phyloP scores from a whole-genome alignment of 2,888 invertebrate genomes.

The Epinotia bilunana region DNA sequence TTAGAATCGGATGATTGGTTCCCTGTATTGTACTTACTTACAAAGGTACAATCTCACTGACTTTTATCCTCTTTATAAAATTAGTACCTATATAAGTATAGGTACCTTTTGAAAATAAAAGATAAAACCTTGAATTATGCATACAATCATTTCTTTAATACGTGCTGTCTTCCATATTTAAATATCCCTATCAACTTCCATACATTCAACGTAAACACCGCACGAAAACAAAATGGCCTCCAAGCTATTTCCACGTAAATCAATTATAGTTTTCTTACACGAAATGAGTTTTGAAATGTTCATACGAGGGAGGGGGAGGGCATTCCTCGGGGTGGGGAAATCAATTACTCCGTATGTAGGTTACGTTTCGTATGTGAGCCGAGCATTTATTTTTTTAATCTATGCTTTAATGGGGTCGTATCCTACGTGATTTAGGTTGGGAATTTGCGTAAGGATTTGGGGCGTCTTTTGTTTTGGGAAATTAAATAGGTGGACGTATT shows the following conservation, averaged over 20 bases:
- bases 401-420: conserved; percentile 21
- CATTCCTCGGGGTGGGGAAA: conserved; percentile 28
- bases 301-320: conserved; percentile 19
- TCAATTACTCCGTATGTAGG: conserved; percentile 34
- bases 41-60: too few relatives aligned
- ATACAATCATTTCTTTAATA: too few relatives aligned
- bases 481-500: not conserved
- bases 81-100: too few relatives aligned
- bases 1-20: too few relatives aligned
- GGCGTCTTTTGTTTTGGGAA: conserved; percentile 14
- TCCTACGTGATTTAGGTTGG: conserved; percentile 12
- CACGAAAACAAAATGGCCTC: conserved; percentile 16
- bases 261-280: conserved; percentile 31
- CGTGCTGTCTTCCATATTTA: not conserved
- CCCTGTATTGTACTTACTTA: too few relatives aligned
- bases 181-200: not conserved
- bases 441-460: conserved; percentile 14
- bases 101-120: too few relatives aligned
- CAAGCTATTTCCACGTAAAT: conserved; percentile 27
- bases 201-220: not conserved
- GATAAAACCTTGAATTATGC: too few relatives aligned
- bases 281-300: conserved; percentile 34
- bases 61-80: too few relatives aligned
- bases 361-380: conserved; percentile 23
- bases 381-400: conserved; percentile 34